A percentile compares a stretch with the other conserved stretches of the same genome.
Evolutionary conservation across 2,888 invertebrate genomes (phyloP).

Genomic region (Drosophila prostipennis): DNA sequence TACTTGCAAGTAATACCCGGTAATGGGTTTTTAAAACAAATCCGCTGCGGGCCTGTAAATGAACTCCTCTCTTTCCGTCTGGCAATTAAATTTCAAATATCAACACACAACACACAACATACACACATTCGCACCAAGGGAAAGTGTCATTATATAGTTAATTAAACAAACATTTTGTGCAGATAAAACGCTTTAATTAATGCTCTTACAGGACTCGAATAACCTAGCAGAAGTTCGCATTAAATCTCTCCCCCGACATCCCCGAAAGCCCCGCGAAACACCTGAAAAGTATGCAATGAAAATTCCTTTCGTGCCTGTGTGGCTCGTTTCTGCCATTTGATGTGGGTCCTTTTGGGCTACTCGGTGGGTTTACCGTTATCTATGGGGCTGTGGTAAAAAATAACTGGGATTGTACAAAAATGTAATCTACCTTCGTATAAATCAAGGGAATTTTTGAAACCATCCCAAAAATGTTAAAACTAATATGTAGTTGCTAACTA

Average conservation of each 20-base stretch:
- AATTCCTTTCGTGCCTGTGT: slow-evolving; percentile 21
- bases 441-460: not conserved
- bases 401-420: not conserved
- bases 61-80: slow-evolving; percentile 26
- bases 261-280: slow-evolving; percentile 21
- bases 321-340: slow-evolving; percentile 6
- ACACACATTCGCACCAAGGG: slow-evolving; percentile 25
- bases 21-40: slow-evolving; percentile 80
- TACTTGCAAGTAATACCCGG: slow-evolving; percentile 77
- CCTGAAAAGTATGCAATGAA: slow-evolving; percentile 66
- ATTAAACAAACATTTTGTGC: slow-evolving; percentile 77
- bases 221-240: slow-evolving; percentile 30
- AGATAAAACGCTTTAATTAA: slow-evolving; percentile 77
- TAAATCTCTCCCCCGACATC: slow-evolving; percentile 12
- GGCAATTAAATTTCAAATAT: slow-evolving; percentile 78
- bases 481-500: not conserved
- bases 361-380: slow-evolving; percentile 1
- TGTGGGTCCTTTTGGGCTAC: slow-evolving; percentile 13
- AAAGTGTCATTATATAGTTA: slow-evolving; percentile 72
- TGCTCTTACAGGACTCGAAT: slow-evolving; percentile 43
- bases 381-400: not conserved
- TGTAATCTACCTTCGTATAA: not conserved
- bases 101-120: slow-evolving; percentile 42
- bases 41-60: slow-evolving; percentile 76
- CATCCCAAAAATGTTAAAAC: not conserved